These are phyloP conservation scores for Sycophaga agraensis DNA, from an alignment of 1,140 invertebrate species.

Conservation along the genomic window DNA sequence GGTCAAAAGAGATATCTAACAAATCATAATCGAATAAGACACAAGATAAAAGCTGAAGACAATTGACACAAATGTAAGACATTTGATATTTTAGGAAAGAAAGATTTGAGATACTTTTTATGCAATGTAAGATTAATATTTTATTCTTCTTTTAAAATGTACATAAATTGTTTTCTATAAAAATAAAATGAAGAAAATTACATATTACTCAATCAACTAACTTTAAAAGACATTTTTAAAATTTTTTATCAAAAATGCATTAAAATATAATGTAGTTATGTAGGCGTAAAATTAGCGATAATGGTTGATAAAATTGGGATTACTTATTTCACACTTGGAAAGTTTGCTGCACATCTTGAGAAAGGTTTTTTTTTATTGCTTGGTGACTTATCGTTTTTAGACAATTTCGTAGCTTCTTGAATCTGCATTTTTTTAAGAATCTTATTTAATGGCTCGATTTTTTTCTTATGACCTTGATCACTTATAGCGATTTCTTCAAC, in stretches of 20 bases:
- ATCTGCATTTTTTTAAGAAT: neutral
- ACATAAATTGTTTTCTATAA: neutral
- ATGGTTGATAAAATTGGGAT: too few relatives aligned
- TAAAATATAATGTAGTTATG: too few relatives aligned
- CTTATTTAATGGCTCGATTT: neutral
- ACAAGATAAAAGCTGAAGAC: constrained; percentile 6
- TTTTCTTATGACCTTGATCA: neutral
- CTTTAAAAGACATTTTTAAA: too few relatives aligned
- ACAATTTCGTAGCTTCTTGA: neutral
- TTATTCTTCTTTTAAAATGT: neutral
- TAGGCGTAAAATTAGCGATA: too few relatives aligned
- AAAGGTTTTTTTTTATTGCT: neutral
- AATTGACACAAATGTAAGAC: neutral
- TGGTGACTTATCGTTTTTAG: too few relatives aligned
- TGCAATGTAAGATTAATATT: neutral
- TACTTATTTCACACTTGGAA: neutral
- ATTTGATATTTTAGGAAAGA: neutral
- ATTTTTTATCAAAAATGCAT: too few relatives aligned
- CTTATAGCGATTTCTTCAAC: neutral
- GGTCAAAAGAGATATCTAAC: constrained; percentile 60
- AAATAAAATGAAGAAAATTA: neutral
- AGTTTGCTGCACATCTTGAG: neutral
- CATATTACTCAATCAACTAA: too few relatives aligned
- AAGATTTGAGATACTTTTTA: neutral
- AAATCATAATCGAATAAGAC: constrained; percentile 47